Evolutionary conservation across 2,113 vertebrate species (phyloP), one percentile per base, ranked within the genome.

Genomic region (Elachura formosa): DNA sequence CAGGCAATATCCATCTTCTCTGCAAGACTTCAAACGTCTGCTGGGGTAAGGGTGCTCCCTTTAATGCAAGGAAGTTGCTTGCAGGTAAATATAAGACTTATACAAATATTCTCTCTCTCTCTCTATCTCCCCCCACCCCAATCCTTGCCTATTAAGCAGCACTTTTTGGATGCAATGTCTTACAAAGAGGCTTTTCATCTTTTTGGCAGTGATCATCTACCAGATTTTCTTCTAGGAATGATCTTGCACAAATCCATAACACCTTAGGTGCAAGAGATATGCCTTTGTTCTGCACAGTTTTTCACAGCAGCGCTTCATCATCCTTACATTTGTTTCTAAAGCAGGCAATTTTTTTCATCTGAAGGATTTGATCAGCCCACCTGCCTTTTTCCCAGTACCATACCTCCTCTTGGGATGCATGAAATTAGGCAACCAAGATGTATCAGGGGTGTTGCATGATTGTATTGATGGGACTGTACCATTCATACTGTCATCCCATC

Each of bases 401-500:
- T 18, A 54, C 82, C 52, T 82, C 71, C 29, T 36, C 38, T 80
- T 72, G 28, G 75, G 58, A 63, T 63, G 51, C 71, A 6, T 0
- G 10, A 80, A 90, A 85, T 80, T 6, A 73, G 43, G 46, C 76
- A 86, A 93, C 83, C 72, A 83, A 96, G 92, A 86, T 40, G 79
- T 88, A 34, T 93, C 72, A 83, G 88, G 83, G 67, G 46, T 0
- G 7, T 74, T 83, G 90, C 2, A 0, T 90, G 88, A 95, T 92
- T 71, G 24, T 54, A 40, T 85, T 90, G 88, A 96, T 75, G 9
- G 90, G 55, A 74, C 72, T 0, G 1, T 31, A 86, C 38, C 51
- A 51, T 74, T 90, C 96, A 92, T 74, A 84, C 92, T 96, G 95
- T 88, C 83, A 90, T 96, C 92, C 96, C 96, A 96, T 96, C 96